Base-by-base conservation (phyloP, 2,797 vertebrate species). In the Squalus acanthias region DNA sequence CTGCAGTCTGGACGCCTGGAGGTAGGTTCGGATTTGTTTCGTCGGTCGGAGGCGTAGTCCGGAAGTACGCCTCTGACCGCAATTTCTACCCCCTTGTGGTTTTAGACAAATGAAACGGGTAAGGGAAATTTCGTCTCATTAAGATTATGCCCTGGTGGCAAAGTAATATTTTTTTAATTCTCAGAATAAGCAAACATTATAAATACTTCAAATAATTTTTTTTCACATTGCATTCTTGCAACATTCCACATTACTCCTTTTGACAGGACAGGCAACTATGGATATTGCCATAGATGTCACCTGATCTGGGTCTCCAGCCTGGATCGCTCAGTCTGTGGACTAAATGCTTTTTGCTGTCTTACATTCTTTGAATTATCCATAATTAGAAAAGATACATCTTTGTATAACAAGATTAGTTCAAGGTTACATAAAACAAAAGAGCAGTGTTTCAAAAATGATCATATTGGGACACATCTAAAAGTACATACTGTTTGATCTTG, bases 401-500 rank as follows among this genome's bases (percentile, higher is more conserved):
- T 33, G 70, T 24, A 95, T 2, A 57, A 76, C 46, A 57, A 9
- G 22, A 72, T 74, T 74, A 74, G 5, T 95, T 74, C 13, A 95
- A 24, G 26, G 17, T 76, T 95, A 57, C 46, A 60, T 15, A 53
- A 74, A 46, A 26, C 0, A 95, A 53, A 74, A 7, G 0, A 29
- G 46, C 46, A 95, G 50, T 9, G 53, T 94, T 72, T 74, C 22
- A 72, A 95, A 94, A 95, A 29, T 46, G 13, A 95, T 29, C 67
- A 95, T n/a, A 57, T 53, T 74, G 70, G 12, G 5, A 63, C 95
- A 8, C 96, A 96, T 91, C 96, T 96, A 57, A 96, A 97, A 99
- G 39, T n/a, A 93, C 99, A 98, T 98, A 99, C 99, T 99, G 98
- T 97, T 99, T 99, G 97, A 99, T 98, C 98, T 99, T 99, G 97